Evolutionary conservation across 2,113 vertebrate genomes (phyloP), one percentile per base, ranked within the genome.

Genomic region (Suricata suricatta): DNA sequence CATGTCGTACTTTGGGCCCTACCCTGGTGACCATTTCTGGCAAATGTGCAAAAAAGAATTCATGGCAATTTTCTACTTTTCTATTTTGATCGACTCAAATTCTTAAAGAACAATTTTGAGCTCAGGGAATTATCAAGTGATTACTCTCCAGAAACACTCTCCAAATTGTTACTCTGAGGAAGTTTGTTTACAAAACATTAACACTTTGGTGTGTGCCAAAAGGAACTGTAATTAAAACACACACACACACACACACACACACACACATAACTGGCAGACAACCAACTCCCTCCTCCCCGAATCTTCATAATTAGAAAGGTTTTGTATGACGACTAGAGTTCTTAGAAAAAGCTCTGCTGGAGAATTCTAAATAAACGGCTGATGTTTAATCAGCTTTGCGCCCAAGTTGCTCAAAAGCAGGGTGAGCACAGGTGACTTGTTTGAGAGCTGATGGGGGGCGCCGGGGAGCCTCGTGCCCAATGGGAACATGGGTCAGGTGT

Each of bases 51-150:
- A 66, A 97, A 97, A 96, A 69, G 88, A 86, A 54, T 97, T 96
- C 97, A 94, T 50, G 19, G 19, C 72, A 52, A 3, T 64, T 77
- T 77, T 84, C 52, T 44, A 96, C 88, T 69, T 90, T 95, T 86
- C 7, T 68, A 60, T 94, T 87, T 95, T 68, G 23, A n/a, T 88
- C 16, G 68, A 93, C 95, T 98, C 94, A 96, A 47, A 72, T 98
- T 95, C 94, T 98, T 98, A 90, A 88, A 96, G 95, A 68, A 95
- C 90, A 97, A 98, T 98, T 98, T 97, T 97, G 90, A 98, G 0
- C 68, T 94, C 64, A 89, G 79, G 68, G 35, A 97, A 97, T 95
- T 98, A 91, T 95, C 95, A 93, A 88, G n/a, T 93, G 79, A 52
- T 96, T 97, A 94, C 88, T 98, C n/a, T 98, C 29, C 80, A 66